Evolutionary conservation across 2,888 invertebrate species (phyloP).

Genomic region (Icerya purchasi): DNA sequence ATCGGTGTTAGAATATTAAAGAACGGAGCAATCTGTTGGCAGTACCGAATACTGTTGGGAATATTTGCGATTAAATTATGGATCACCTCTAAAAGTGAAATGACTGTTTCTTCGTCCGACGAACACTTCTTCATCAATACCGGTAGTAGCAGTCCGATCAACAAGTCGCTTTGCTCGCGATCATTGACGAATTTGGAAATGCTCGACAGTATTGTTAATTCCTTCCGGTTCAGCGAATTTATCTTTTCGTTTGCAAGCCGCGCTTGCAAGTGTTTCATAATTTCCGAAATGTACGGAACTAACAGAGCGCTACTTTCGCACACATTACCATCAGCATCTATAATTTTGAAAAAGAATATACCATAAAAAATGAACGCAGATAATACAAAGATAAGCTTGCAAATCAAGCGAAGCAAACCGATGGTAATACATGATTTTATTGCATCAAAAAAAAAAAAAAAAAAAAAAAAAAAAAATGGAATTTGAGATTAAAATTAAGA

Average conservation of each 20-base stretch:
- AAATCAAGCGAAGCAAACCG: conserved; percentile 21
- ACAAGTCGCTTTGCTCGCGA: conserved; percentile 40
- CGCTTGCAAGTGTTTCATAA: conserved; percentile 45
- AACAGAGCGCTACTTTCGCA: conserved; percentile 48
- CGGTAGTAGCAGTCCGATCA: conserved; percentile 48
- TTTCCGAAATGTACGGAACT: conserved; percentile 43
- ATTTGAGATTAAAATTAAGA: background rate
- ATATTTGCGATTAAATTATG: conserved; percentile 34
- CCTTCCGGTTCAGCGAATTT: conserved; percentile 39
- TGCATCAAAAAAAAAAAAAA: background rate
- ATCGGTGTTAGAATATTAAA: conserved; percentile 41
- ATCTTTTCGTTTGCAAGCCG: conserved; percentile 37
- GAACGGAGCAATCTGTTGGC: conserved; percentile 46
- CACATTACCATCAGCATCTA: too few species aligned
- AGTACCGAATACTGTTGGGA: conserved; percentile 26
- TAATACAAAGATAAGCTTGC: background rate
- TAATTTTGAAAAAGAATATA: too few species aligned
- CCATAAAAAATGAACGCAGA: background rate
- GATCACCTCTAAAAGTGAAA: conserved; percentile 46
- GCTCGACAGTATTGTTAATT: conserved; percentile 49
- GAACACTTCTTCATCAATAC: conserved; percentile 42
- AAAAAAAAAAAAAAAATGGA: background rate
- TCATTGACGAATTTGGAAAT: conserved; percentile 42
- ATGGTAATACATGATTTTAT: conserved; percentile 14
- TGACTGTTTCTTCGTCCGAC: conserved; percentile 43